Conservation (phyloP, 2,113 vertebrate genomes). For the Machaerirhynchus nigripectus region DNA sequence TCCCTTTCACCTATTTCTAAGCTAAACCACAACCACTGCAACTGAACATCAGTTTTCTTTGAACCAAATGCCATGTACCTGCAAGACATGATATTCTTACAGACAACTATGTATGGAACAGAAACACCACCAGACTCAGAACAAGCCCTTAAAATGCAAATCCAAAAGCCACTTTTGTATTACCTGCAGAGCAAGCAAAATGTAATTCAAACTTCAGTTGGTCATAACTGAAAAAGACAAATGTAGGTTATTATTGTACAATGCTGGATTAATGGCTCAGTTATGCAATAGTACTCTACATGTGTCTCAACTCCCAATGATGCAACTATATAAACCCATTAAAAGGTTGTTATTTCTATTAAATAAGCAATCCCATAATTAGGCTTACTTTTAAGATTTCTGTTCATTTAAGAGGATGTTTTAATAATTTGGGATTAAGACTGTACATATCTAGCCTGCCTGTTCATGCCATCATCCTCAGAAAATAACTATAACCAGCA, state of each 20-base stretch:
- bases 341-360: background rate
- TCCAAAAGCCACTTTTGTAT: background rate
- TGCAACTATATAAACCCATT: background rate
- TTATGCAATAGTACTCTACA: background rate
- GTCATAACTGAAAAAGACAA: background rate
- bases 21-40: background rate
- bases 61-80: background rate
- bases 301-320: background rate
- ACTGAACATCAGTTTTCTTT: background rate
- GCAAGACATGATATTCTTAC: background rate
- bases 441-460: background rate
- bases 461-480: background rate
- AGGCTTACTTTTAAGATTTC: background rate
- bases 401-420: background rate
- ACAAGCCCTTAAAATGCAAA: background rate
- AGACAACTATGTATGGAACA: background rate
- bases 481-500: background rate
- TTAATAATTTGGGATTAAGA: background rate
- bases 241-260: background rate
- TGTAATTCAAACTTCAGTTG: background rate
- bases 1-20: background rate
- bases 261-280: background rate
- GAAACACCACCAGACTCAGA: background rate
- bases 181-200: background rate
- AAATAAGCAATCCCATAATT: background rate